Base-by-base conservation (phyloP, 2,113 vertebrate genomes). In the Sturnira hondurensis region DNA sequence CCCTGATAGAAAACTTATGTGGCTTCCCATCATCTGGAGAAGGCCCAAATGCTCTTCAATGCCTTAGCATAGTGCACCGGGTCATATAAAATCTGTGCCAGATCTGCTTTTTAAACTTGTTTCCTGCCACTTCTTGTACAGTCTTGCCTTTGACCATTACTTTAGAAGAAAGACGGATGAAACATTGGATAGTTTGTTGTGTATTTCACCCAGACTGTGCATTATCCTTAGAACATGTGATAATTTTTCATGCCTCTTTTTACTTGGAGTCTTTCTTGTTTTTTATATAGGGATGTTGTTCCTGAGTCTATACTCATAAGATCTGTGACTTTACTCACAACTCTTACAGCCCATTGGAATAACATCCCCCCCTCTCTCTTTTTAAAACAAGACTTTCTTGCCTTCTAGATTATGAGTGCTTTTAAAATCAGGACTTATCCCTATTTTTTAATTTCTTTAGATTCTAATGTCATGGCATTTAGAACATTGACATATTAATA, bases 401-500 rank as follows among this genome's bases (percentile, higher is more conserved):
- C 4, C 10, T 7, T 45, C 12, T 86, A 52, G n/a, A 81, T 56
- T 58, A 7, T 73, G 58, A 93, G 12, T 82, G 7, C 15, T 26
- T 86, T 95, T 14, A 67, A 78, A 89, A 56, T 24, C 4, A 70
- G 47, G 22, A 22, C 14, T 91, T 67, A 61, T 22, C 17, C 20
- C 76, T 86, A 20, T 95, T 83, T 86, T 8, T 71, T 10, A 70
- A 13, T 90, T 84, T 94, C 31, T 83, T 9, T 86, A 47, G 41
- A 17, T 4, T 68, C 11, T 5, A 63, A 67, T 36, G 81, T 10
- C n/a, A 12, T 73, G 9, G 33, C 93, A 11, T 41, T 74, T 88
- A 31, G 41, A 87, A 78, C n/a, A 36, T 6, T 73, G 76, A 76
- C 13, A 63, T 88, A 92, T 86, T 94, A 94, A 92, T 95, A 92